Evolutionary conservation across 2,888 invertebrate species (phyloP).

Genomic region (Andrena flavipes): DNA sequence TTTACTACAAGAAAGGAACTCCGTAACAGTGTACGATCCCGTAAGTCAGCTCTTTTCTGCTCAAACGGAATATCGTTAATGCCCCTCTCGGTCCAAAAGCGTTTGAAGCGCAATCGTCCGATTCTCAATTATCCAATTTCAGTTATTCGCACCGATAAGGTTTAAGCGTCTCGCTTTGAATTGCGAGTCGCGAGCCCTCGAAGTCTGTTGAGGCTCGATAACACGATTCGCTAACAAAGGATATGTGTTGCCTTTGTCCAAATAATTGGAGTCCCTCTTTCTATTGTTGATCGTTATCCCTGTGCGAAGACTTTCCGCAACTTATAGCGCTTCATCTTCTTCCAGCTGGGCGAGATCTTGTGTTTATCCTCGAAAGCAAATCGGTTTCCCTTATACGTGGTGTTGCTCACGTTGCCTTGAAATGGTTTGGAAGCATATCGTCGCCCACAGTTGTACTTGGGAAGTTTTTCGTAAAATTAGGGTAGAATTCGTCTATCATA

Average conservation of each 20-base stretch:
- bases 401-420: not conserved
- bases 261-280: constrained; percentile 61
- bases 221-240: constrained; percentile 70
- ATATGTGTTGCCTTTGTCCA: constrained; percentile 68
- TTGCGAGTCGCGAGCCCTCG: constrained; percentile 36
- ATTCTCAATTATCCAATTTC: constrained; percentile 70
- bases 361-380: not conserved
- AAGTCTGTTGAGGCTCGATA: constrained; percentile 58
- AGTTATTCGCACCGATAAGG: constrained; percentile 43
- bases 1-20: not conserved
- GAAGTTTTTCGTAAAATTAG: too few relatives aligned
- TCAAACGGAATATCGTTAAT: not conserved
- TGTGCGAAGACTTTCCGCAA: constrained; percentile 22
- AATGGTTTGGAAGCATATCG: not conserved
- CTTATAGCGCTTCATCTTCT: not conserved
- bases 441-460: too few relatives aligned
- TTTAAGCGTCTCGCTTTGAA: constrained; percentile 60
- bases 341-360: not conserved
- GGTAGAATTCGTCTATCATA: too few relatives aligned
- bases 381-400: not conserved
- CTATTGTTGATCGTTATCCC: constrained; percentile 55
- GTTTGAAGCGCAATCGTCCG: constrained; percentile 8
- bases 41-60: not conserved
- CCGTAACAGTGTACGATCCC: not conserved
- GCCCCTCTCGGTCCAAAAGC: not conserved